Evolutionary conservation across 1,140 invertebrate species (phyloP).

Genomic region (Drosophila micromelanica): DNA sequence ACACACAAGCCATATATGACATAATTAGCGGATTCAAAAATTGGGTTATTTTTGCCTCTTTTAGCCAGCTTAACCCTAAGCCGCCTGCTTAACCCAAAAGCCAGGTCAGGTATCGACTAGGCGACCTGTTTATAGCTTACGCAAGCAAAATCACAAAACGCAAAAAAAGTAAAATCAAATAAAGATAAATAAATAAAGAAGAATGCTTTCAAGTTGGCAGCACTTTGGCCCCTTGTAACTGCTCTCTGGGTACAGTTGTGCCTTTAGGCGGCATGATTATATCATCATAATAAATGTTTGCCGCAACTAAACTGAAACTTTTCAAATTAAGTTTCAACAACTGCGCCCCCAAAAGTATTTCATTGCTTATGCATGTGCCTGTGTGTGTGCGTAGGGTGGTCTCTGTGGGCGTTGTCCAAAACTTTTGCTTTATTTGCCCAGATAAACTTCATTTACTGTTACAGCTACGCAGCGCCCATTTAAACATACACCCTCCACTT

Average conservation of each 20-base stretch:
- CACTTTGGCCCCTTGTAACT: background rate
- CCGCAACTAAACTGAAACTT: conserved; percentile 72
- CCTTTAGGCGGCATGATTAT: conserved; percentile 66
- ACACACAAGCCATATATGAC: conserved; percentile 2
- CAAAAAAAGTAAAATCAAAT: background rate
- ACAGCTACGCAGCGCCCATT: background rate
- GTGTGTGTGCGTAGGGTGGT: conserved; percentile 13
- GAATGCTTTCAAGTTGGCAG: conserved; percentile 5
- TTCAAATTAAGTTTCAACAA: conserved; percentile 77
- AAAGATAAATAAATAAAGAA: too few relatives aligned
- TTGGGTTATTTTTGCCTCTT: conserved; percentile 40
- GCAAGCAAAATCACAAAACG: conserved; percentile 4
- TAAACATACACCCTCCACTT: background rate
- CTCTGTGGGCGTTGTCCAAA: conserved; percentile 44
- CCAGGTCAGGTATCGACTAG: conserved; percentile 43
- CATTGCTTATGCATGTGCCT: conserved; percentile 41
- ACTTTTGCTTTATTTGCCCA: conserved; percentile 45
- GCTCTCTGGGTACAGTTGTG: conserved; percentile 61
- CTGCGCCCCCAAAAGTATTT: conserved; percentile 40
- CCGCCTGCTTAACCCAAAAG: background rate
- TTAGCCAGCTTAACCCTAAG: conserved; percentile 42
- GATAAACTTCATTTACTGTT: conserved; percentile 54
- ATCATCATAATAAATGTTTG: conserved; percentile 83
- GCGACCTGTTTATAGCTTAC: conserved; percentile 10
- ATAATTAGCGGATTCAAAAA: conserved; percentile 40